Evolutionary conservation across 2,888 invertebrate species (phyloP), one percentile per base, ranked within the genome.

Genomic region (Tolmerus cingulatus): DNA sequence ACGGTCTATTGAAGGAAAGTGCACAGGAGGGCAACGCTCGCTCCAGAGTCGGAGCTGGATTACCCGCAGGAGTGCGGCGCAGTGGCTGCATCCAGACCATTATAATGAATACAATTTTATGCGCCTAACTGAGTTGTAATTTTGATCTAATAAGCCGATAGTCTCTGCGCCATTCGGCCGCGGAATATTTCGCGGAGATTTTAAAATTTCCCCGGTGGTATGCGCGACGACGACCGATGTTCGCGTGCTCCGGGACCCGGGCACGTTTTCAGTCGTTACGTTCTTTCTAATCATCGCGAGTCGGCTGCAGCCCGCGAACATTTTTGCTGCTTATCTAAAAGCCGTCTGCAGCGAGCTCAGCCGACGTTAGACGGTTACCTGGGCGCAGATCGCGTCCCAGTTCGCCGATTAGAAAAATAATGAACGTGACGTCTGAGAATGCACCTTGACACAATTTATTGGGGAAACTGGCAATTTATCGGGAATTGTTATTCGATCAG

Each of bases 81-180:
- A 66, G 82, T 37, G 30, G 37, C 43, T 55, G 55, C 34, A 14
- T 66, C 37, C 82, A n/a, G 34, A 27, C 82, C 82, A 66, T 84
- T 84, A 84, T 66, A 40, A n/a, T 40, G 79, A 51, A 84, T 14
- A 66, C 74, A 88, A 88, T 85, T 87, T 88, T 88, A 88, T 88
- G 87, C 57, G 87, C 87, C 87, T 87, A 87, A 88, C 87, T 77
- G 87, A 87, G 88, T 87, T 88, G 88, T 88, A 88, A 88, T 88
- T 88, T 88, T 88, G 88, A 88, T 88, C 88, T 88, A 87, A 88
- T 88, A 87, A 88, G 51, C 27, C 87, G 88, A 88, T 88, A 88
- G 77, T 34, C 16, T 57, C 16, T 57, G 55, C 76, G 14, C 78
- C 86, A 55, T 78, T 77, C 57, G 57, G 77, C 23, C 77, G 37